A percentile compares a stretch with the other conserved stretches of the same genome.
phyloP scores from a whole-genome alignment of 30 jellyfish, hydroid and myxozoan species.

The Pseudorhiza aurosa region DNA sequence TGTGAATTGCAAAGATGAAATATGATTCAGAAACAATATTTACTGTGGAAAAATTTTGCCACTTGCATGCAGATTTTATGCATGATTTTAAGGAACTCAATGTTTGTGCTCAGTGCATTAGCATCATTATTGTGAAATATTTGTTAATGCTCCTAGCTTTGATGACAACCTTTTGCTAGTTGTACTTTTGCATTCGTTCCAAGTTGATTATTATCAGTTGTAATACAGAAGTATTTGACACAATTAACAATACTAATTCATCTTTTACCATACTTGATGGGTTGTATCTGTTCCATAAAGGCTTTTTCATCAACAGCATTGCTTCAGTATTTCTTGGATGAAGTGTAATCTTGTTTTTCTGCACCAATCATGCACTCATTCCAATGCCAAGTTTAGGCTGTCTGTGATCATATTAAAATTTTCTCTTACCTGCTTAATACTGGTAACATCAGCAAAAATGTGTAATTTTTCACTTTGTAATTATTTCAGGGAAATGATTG shows the following conservation, averaged over 20 bases:
- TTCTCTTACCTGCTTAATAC: slow-evolving; percentile 16
- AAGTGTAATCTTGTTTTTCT: slow-evolving; percentile 33
- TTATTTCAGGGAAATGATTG: slow-evolving; percentile 17
- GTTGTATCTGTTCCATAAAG: slow-evolving; percentile 41
- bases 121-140: too few species aligned
- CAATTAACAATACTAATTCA: slow-evolving; percentile 37
- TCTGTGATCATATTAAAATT: slow-evolving; percentile 27
- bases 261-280: slow-evolving; percentile 24
- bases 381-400: slow-evolving; percentile 44
- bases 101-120: too few species aligned
- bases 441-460: slow-evolving; percentile 24
- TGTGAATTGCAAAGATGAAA: too few species aligned
- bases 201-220: slow-evolving; percentile 38
- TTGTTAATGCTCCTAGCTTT: slow-evolving; percentile 43
- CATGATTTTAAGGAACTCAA: too few species aligned
- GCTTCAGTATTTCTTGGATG: slow-evolving; percentile 54
- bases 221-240: slow-evolving; percentile 46
- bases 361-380: slow-evolving; percentile 34
- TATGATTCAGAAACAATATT: too few species aligned
- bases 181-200: slow-evolving; percentile 50
- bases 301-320: slow-evolving; percentile 46
- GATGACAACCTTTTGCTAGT: slow-evolving; percentile 22
- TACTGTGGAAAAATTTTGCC: too few species aligned
- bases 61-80: too few species aligned
- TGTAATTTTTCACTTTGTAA: slow-evolving; percentile 17